Evolutionary conservation across 2,888 invertebrate species (phyloP), one percentile per base, ranked within the genome.

Genomic region (Amaurobius ferox): DNA sequence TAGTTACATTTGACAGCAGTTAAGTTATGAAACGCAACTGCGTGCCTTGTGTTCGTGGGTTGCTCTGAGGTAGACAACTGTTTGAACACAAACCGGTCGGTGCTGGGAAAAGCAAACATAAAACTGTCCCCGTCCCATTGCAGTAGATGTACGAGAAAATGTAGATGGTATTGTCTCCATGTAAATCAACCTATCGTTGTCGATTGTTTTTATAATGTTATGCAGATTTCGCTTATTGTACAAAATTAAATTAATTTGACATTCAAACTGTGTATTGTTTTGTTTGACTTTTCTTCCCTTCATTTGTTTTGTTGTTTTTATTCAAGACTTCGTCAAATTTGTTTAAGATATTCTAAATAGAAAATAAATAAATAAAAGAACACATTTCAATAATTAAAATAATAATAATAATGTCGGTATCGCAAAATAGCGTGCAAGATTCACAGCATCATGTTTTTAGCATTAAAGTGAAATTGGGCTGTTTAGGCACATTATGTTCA

Each of bases 221-320:
- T 83, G 72, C 35, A 83, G 77, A 66, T 72, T 70, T 76, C 32
- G 67, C 66, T 72, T 83, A 76, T 55, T 83, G 83, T 83, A 83
- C 77, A 83, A 83, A 80, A 76, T 71, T 83, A 83, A 83, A 83
- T 83, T 83, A 83, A 83, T 71, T 83, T 79, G 71, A 66, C 64
- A 61, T 72, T 83, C 66, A 71, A 16, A 48, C 1, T 3, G 26
- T 83, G 44, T n/a, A n/a, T 29, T 26, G 76, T 66, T 35, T 64
- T 66, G n/a, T 35, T 0, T 48, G 26, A 39, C 44, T n/a, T 7
- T 40, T 32, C n/a, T n/a, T n/a, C n/a, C n/a, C n/a, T n/a, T n/a
- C n/a, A n/a, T n/a, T n/a, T n/a, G n/a, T n/a, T n/a, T n/a, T n/a
- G n/a, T n/a, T n/a, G n/a, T n/a, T n/a, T n/a, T n/a, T n/a, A n/a